Evolutionary conservation across 2,797 vertebrate species (phyloP).

Genomic region (Epinephelus awoara): DNA sequence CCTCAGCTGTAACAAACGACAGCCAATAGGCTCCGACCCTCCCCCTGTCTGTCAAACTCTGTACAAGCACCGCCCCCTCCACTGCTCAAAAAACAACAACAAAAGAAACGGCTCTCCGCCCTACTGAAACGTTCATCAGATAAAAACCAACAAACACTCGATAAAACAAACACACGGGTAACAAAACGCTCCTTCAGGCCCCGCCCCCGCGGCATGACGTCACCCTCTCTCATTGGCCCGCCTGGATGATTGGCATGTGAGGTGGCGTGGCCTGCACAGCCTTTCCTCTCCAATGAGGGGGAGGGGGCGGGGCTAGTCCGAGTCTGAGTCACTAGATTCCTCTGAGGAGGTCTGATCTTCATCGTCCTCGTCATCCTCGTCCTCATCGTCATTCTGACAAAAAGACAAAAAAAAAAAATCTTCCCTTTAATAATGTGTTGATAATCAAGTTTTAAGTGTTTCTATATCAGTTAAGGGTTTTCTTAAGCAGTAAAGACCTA

Average conservation of each 20-base stretch:
- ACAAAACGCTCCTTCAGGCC: slow-evolving; percentile 66
- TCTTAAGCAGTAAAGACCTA: too few relatives aligned
- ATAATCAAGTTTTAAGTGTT: not conserved
- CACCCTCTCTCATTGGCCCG: slow-evolving; percentile 55
- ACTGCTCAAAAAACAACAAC: slow-evolving; percentile 17
- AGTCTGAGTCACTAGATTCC: slow-evolving; percentile 85
- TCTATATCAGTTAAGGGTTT: too few relatives aligned
- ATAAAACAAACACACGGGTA: slow-evolving; percentile 73
- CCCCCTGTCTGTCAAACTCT: slow-evolving; percentile 43
- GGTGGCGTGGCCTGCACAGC: slow-evolving; percentile 83
- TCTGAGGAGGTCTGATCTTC: slow-evolving; percentile 85
- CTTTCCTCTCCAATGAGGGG: slow-evolving; percentile 69
- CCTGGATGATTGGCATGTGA: slow-evolving; percentile 50
- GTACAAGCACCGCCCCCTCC: slow-evolving; percentile 45
- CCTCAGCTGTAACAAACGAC: slow-evolving; percentile 37
- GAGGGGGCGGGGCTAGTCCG: slow-evolving; percentile 79
- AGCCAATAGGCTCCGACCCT: slow-evolving; percentile 43
- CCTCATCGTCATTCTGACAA: slow-evolving; percentile 76
- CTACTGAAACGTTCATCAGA: slow-evolving; percentile 59
- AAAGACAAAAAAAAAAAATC: slow-evolving; percentile 5
- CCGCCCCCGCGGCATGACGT: slow-evolving; percentile 43
- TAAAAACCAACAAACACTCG: slow-evolving; percentile 70
- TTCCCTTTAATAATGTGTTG: too few relatives aligned
- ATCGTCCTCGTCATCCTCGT: slow-evolving; percentile 80
- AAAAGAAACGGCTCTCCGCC: slow-evolving; percentile 35